Evolutionary conservation across 2,113 vertebrate species (phyloP), one percentile per base, ranked within the genome.

Genomic region (Anseranas semipalmata): DNA sequence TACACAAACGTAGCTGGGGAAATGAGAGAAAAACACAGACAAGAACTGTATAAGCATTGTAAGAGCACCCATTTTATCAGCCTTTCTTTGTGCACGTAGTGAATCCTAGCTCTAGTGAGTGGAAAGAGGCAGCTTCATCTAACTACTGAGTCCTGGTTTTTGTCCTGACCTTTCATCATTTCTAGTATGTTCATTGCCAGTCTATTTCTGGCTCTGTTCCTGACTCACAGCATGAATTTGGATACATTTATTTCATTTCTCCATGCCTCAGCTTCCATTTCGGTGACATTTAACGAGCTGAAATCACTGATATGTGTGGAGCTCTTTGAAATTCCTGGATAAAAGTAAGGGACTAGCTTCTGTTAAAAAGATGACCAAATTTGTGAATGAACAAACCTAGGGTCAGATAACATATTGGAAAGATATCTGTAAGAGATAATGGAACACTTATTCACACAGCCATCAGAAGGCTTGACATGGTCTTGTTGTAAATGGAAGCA

Each of bases 381-480:
- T 1, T 85, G 91, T 94, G 91, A 96, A 94, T 84, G 89, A 96
- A 91, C 85, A 95, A 93, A 87, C 60, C 58, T 25, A 24, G 22
- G 84, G 75, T 93, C 86, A 92, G 81, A 53, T 84, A 78, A 89
- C 59, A 22, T 33, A 91, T 79, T 82, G 77, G 55, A 95, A 89
- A 92, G 46, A 72, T 22, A 87, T 70, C 87, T 91, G 66, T 87
- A 92, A 72, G 86, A 95, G 89, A 89, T 94, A 93, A 95, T 94
- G 71, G 86, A 94, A 50, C 94, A 79, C 82, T 95, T 94, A 87
- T 92, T 93, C 85, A 85, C 62, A 91, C 78, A 94, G 80, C 58
- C 46, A 91, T 95, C 94, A 90, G 50, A 66, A 48, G 53, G 25
- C 83, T 52, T 89, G 73, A 58, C 45, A 45, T 58, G 62, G 76